Evolutionary conservation across 2,797 vertebrate species (phyloP), one percentile per base, ranked within the genome.

Genomic region (Craterocephalus amniculus): DNA sequence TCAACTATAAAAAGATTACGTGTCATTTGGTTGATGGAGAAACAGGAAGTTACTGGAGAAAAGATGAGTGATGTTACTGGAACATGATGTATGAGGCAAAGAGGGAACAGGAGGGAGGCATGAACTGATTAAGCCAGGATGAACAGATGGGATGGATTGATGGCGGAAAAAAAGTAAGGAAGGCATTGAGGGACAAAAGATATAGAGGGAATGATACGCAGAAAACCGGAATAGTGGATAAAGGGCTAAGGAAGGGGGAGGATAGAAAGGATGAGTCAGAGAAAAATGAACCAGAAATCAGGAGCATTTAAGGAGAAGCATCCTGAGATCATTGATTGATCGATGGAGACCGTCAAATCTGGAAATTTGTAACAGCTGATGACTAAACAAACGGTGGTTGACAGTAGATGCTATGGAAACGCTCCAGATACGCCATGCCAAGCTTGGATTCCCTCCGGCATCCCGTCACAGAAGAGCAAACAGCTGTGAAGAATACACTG

Each of bases 91-190:
- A 70, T 45, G 57, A 71, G 51, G 51, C 36, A 55, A 57, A 71
- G 32, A 35, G 56, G 54, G 51, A 16, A 52, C 56, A 51, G 14
- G 49, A 31, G n/a, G 14, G 24, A 27, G 75, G 60, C 34, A 27
- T 16, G 48, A 40, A 70, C 74, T 70, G 70, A 70, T 74, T 64
- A 68, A 75, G 45, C 31, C 59, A 49, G 57, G 68, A 35, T 72
- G 86, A 89, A 85, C 76, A 86, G 83, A 84, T 85, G 79, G 86
- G 71, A 78, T 26, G 49, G 48, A 59, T 75, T 76, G 69, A 78
- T 79, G 67, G 62, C 77, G 76, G 58, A 63, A 62, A 48, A 45
- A 70, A 72, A 78, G 64, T 71, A 83, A 77, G 64, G 69, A 61
- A 67, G 80, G 63, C 48, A 60, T 45, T 0, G 14, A 75, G 71